These are phyloP conservation scores for Blera fallax DNA, from an alignment of 2,888 invertebrate species.

Conservation along the genomic window DNA sequence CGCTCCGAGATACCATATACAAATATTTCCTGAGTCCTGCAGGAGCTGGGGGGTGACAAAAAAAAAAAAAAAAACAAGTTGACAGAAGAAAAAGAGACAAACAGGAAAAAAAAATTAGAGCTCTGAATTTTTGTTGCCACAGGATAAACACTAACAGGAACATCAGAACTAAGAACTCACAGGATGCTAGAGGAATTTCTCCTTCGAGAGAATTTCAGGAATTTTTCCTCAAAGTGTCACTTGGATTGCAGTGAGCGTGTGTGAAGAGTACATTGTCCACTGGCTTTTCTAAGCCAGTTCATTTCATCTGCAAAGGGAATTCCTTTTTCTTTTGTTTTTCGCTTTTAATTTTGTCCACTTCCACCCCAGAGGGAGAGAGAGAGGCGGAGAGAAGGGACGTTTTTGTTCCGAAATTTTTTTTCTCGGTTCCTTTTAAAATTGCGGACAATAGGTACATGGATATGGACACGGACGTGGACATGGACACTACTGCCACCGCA, in stretches of 20 bases:
- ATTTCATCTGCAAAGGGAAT: slow-evolving; percentile 64
- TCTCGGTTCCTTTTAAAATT: slow-evolving; percentile 43
- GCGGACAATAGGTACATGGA: slow-evolving; percentile 18
- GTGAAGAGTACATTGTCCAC: not conserved
- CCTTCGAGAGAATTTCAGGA: slow-evolving; percentile 36
- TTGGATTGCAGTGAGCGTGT: slow-evolving; percentile 13
- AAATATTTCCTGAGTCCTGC: slow-evolving; percentile 46
- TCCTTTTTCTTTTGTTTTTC: slow-evolving; percentile 40
- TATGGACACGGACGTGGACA: not conserved
- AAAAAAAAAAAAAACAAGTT: not conserved
- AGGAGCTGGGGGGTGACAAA: not conserved
- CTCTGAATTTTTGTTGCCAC: slow-evolving; percentile 31
- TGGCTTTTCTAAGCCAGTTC: slow-evolving; percentile 33
- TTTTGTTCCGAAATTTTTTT: not conserved
- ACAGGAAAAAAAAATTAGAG: not conserved
- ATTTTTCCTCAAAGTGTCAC: slow-evolving; percentile 55
- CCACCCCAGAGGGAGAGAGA: no score
- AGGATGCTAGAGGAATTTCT: slow-evolving; percentile 46
- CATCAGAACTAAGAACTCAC: slow-evolving; percentile 4
- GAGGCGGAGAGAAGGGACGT: not conserved
- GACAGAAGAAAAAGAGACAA: not conserved
- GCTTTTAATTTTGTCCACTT: slow-evolving; percentile 54
- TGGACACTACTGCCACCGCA: slow-evolving; percentile 17
- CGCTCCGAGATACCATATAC: slow-evolving; percentile 53
- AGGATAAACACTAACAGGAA: slow-evolving; percentile 43